These are phyloP conservation scores for Drosophila nigritarsus DNA, from an alignment of 2,888 invertebrate genomes.

Conservation along the genomic window DNA sequence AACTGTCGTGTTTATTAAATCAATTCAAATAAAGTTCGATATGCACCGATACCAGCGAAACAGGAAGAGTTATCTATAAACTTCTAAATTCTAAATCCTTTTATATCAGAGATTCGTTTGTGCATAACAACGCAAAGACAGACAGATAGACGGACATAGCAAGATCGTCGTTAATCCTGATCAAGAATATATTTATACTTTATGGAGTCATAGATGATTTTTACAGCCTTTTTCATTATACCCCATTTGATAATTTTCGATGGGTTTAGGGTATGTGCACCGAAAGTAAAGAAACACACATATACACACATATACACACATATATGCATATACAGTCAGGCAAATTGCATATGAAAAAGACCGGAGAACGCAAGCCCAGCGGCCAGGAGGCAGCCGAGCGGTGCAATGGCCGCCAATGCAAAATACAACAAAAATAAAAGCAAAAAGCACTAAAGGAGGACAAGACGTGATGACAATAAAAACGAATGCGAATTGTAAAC, in stretches of 20 bases:
- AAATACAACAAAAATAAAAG: conserved; percentile 29
- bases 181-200: background rate
- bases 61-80: background rate
- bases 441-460: conserved; percentile 55
- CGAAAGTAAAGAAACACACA: background rate
- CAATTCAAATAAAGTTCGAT: background rate
- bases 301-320: background rate
- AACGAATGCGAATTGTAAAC: conserved; percentile 75
- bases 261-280: background rate
- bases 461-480: conserved; percentile 74
- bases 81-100: background rate
- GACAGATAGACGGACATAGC: background rate
- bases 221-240: background rate
- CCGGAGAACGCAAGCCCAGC: conserved; percentile 25
- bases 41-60: background rate
- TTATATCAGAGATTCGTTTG: background rate
- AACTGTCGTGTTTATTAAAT: background rate
- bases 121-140: background rate
- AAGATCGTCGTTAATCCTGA: background rate
- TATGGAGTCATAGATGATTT: background rate
- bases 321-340: conserved; percentile 4
- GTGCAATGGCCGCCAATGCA: conserved; percentile 58
- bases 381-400: conserved; percentile 3
- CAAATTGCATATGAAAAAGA: conserved; percentile 60
- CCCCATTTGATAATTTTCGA: background rate